Evolutionary conservation across 2,113 vertebrate genomes (phyloP), one percentile per base, ranked within the genome.

Genomic region (Chrysemys picta): DNA sequence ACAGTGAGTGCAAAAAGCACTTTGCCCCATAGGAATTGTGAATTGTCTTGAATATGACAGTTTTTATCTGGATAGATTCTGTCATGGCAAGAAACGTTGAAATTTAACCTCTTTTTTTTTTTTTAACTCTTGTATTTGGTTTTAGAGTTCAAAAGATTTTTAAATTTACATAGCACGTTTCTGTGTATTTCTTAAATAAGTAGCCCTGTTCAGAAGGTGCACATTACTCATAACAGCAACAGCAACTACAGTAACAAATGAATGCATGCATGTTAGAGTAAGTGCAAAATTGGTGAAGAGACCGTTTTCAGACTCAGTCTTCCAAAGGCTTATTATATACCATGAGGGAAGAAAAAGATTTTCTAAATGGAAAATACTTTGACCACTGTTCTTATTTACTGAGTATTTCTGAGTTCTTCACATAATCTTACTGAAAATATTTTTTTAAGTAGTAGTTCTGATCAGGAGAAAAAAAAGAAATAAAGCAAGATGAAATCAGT

Each of bases 361-460:
- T 53, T 45, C 72, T 42, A 13, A 57, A 65, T 89, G 54, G 79
- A 84, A 88, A 93, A 54, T 6, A 14, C n/a, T 81, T 83, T 38
- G 92, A 81, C 16, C 3, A 42, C 4, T 80, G 25, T 49, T 80
- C 59, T 35, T 5, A 56, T 45, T 80, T n/a, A 94, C 89, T 82
- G 11, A 90, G 0, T 21, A 49, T 84, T 85, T 4, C 2, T 96
- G 42, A 84, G 29, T 17, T 91, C 94, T 84, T 76, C 13, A 10
- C 29, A 52, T 49, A 75, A 45, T 45, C 92, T 90, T 85, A 65
- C 62, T 3, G 94, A 57, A 90, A 59, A 12, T 38, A 27, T 89
- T 76, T 42, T 9, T 92, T 92, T 85, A 93, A 89, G 81, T 96
- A 87, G 79, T 90, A 85, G 38, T 93, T 50, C 4, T 85, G 57